Percentiles rank a stretch among this genome's conserved stretches.
Conservation (phyloP, 2,888 invertebrate genomes). For the Alloscopus bannaensis region DNA sequence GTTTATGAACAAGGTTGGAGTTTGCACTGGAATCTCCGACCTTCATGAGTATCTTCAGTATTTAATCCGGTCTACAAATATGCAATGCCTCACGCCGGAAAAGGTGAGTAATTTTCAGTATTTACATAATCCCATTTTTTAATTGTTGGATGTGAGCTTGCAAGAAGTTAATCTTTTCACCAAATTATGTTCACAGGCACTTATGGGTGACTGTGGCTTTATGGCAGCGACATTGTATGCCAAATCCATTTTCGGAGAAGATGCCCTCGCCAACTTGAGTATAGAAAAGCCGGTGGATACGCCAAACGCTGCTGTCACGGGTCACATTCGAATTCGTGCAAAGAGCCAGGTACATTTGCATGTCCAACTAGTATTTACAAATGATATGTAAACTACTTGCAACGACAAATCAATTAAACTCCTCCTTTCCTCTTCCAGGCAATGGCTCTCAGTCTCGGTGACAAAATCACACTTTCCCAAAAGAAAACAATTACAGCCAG, state of each 20-base stretch:
- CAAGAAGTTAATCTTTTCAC: constrained; percentile 40
- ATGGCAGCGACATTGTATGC: constrained; percentile 99
- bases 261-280: constrained; percentile 98
- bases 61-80: constrained; percentile 95
- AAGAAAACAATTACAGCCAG: constrained; percentile 77
- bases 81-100: constrained; percentile 99
- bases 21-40: constrained; percentile 84
- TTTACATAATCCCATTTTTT: not conserved
- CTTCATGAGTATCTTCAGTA: constrained; percentile 94
- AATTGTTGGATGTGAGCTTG: not conserved
- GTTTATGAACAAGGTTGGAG: constrained; percentile 48
- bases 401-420: too few relatives aligned
- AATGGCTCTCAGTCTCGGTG: constrained; percentile 98
- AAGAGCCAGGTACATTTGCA: constrained; percentile 97
- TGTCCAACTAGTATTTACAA: too few relatives aligned
- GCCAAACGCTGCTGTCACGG: constrained; percentile 91
- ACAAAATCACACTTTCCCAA: constrained; percentile 97
- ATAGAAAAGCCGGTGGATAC: constrained; percentile 96
- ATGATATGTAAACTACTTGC: too few relatives aligned
- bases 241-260: constrained; percentile 97
- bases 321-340: constrained; percentile 98
- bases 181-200: constrained; percentile 79
- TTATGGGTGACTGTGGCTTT: constrained; percentile 98
- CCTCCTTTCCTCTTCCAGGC: constrained; percentile 81
- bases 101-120: constrained; percentile 79